A percentile compares a stretch with the other conserved stretches of the same genome.
Conservation (phyloP, 2,797 vertebrate genomes). For the Argentina silus region DNA sequence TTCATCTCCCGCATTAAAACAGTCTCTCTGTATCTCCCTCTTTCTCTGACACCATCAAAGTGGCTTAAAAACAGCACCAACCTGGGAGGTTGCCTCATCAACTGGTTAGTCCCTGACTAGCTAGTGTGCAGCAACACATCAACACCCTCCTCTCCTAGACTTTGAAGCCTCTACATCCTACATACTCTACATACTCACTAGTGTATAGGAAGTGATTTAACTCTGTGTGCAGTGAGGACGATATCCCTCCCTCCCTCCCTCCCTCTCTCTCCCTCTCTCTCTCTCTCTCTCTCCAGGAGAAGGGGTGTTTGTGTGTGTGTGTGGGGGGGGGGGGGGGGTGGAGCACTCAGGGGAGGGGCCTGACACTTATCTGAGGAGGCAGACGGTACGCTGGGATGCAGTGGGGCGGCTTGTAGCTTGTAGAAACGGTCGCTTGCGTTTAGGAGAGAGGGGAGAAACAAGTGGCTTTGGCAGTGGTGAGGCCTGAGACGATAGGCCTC, state of each 20-base stretch:
- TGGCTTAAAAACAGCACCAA: constrained; percentile 32
- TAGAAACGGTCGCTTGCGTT: constrained; percentile 66
- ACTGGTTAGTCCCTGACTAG: constrained; percentile 13
- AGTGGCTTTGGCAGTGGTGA: no score
- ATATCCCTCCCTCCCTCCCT: background rate
- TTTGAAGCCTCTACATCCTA: background rate
- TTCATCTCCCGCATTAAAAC: constrained; percentile 52
- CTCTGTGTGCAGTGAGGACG: background rate
- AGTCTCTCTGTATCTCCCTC: constrained; percentile 53
- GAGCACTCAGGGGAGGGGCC: constrained; percentile 49
- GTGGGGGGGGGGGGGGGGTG: constrained; percentile 33
- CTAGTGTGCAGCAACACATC: no score
- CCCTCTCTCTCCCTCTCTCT: constrained; percentile 26
- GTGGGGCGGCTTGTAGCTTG: constrained; percentile 57
- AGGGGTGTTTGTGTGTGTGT: no score
- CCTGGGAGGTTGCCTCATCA: constrained; percentile 43
- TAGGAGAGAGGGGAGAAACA: no score
- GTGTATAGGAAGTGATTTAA: background rate
- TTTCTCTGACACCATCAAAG: constrained; percentile 49
- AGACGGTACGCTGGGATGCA: constrained; percentile 64
- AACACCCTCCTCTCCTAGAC: background rate
- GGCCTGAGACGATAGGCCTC: no score
- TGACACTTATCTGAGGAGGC: constrained; percentile 71
- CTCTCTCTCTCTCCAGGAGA: constrained; percentile 35
- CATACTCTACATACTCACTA: background rate